Conservation (phyloP, 1,140 invertebrate species). For the Chymomyza costata region DNA sequence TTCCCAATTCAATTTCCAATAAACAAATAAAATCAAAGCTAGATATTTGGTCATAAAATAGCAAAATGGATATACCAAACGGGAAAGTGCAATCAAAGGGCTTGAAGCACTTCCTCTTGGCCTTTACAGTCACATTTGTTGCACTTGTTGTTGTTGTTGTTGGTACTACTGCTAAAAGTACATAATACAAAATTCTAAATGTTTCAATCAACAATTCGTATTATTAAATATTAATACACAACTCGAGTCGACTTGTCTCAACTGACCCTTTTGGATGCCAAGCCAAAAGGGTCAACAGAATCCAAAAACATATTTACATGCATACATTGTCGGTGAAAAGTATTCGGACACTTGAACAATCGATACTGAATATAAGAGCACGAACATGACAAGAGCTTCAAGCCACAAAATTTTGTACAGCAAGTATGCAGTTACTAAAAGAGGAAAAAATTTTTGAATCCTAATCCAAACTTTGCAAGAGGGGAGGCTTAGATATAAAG, state of each 20-base stretch:
- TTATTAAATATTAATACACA: conserved; percentile 73
- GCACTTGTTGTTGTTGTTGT: conserved; percentile 16
- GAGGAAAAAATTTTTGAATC: no score
- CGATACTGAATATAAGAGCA: background rate
- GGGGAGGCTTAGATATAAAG: no score
- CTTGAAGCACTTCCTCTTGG: no score
- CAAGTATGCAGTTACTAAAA: no score
- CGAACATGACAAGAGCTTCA: no score
- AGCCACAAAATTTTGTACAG: no score
- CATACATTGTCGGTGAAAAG: conserved; percentile 24
- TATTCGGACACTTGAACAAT: conserved; percentile 1
- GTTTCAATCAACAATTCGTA: conserved; percentile 69
- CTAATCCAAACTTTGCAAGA: no score
- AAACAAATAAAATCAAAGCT: conserved; percentile 64
- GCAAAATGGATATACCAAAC: no score
- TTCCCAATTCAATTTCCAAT: conserved; percentile 63
- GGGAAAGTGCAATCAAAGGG: no score
- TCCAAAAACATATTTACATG: conserved; percentile 4
- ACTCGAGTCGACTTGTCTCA: conserved; percentile 55
- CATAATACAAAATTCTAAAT: conserved; percentile 60
- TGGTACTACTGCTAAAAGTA: no score
- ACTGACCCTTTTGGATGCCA: conserved; percentile 54
- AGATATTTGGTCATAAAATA: background rate
- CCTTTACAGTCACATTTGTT: conserved; percentile 4
- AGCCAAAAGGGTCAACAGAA: conserved; percentile 55